Conservation (phyloP, 2,888 invertebrate genomes). For the Eilema griseolum region DNA sequence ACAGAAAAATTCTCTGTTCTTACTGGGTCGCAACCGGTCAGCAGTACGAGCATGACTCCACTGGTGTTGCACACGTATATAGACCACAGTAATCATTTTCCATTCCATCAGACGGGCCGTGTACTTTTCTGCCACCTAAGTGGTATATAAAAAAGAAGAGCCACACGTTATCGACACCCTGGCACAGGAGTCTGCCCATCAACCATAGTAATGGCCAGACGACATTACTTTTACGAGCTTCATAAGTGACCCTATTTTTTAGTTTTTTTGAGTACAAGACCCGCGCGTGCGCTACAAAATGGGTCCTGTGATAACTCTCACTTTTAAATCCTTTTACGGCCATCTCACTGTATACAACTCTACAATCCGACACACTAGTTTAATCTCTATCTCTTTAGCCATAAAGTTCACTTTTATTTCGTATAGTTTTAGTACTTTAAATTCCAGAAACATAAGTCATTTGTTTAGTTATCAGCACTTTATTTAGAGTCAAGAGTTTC, state of each 20-base stretch:
- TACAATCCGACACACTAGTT: slow-evolving; percentile 42
- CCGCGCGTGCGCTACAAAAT: slow-evolving; percentile 85
- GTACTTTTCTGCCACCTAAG: too few relatives aligned
- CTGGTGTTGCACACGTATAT: too few relatives aligned
- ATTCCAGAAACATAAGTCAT: slow-evolving; percentile 85
- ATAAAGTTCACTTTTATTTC: slow-evolving; percentile 50
- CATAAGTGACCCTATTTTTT: slow-evolving; percentile 60
- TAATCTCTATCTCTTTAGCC: slow-evolving; percentile 39
- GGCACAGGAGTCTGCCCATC: slow-evolving; percentile 76
- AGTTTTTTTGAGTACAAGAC: slow-evolving; percentile 68
- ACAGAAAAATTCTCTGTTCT: too few relatives aligned
- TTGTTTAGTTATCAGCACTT: slow-evolving; percentile 86
- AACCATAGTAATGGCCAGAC: slow-evolving; percentile 60
- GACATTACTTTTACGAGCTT: slow-evolving; percentile 73
- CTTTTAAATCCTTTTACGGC: slow-evolving; percentile 82
- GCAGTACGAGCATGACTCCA: too few relatives aligned
- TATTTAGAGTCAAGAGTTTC: slow-evolving; percentile 81
- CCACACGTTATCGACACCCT: slow-evolving; percentile 62
- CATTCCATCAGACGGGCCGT: too few relatives aligned
- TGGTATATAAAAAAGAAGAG: slow-evolving; percentile 15
- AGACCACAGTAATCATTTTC: too few relatives aligned
- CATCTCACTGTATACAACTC: slow-evolving; percentile 72
- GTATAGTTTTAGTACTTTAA: slow-evolving; percentile 62
- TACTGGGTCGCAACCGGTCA: too few relatives aligned
- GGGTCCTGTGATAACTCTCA: slow-evolving; percentile 86